Base-by-base conservation (phyloP, 1,140 invertebrate genomes). In the Pantala flavescens region DNA sequence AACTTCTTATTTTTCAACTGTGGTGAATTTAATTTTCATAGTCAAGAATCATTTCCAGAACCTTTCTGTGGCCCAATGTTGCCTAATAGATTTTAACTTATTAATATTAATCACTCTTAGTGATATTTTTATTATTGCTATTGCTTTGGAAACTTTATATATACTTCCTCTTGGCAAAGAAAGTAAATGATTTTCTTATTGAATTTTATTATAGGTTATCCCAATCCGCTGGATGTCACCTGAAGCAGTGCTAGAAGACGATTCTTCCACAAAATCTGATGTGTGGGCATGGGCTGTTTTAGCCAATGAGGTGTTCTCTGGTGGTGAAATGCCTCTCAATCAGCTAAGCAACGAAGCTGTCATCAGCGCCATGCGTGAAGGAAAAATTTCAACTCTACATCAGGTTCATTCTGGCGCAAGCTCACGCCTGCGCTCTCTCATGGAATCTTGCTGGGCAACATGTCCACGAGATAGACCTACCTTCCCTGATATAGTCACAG, bases 241-340 rank as follows among this genome's bases (percentile, higher is more conserved):
- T 23, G 96, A 98, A 82, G 93, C 93, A 0, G 90, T 95, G 0
- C 86, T 92, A 76, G 94, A 97, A 82, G 93, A 95, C 77, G 94
- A 96, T 77, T 97, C 92, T 81, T 96, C 95, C 0, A 93, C 92
- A 7, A 95, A 97, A 81, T 96, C 94, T 81, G 96, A 98, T 82
- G 93, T 97, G 0, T 98, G 95, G 85, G 91, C 94, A 76, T 98
- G 91, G 81, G 94, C 91, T 0, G 92, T 92, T 19, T 85, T 97
- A 0, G 87, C 95, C 24, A 98, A 94, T 94, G 96, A 98, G 83
- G 89, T 96, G 21, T 94, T 95, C 81, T 89, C 91, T 74, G 90
- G 93, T 81, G 95, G 93, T 0, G 90, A 93, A 78, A 82, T 95
- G 70, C 96, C 96, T 0, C 95, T 95, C 79, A 87, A 89, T 12